Evolutionary conservation across 2,888 invertebrate genomes (phyloP).

Genomic region (Hipparchia sbordonii): DNA sequence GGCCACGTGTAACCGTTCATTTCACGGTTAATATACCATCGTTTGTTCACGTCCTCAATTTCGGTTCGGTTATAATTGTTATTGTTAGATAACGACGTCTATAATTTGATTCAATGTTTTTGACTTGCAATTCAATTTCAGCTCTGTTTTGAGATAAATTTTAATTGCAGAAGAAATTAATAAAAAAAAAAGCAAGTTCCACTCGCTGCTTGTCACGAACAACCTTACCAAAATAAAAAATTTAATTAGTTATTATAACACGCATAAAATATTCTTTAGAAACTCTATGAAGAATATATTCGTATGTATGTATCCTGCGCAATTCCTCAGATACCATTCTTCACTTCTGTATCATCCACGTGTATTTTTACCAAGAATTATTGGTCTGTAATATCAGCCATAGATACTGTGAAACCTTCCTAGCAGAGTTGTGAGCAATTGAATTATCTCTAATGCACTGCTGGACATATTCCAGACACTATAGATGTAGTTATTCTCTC

Average conservation of each 20-base stretch:
- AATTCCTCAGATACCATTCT: not conserved
- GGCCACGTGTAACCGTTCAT: constrained; percentile 57
- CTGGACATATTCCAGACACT: constrained; percentile 13
- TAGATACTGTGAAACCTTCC: constrained; percentile 1
- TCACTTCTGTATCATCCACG: no score
- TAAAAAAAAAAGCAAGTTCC: no score
- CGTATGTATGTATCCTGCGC: not conserved
- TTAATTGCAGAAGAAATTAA: no score
- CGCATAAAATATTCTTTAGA: no score
- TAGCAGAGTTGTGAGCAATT: constrained; percentile 1
- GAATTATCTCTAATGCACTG: constrained; percentile 19
- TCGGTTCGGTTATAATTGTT: constrained; percentile 47
- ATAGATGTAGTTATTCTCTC: constrained; percentile 7
- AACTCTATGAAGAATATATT: no score
- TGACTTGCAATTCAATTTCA: constrained; percentile 14
- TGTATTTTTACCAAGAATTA: not conserved
- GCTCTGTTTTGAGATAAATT: not conserved
- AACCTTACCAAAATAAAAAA: no score
- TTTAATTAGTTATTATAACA: no score
- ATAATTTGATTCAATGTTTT: constrained; percentile 24
- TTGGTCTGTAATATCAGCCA: not conserved
- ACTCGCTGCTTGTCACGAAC: no score
- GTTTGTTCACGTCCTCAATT: constrained; percentile 55
- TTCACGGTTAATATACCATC: constrained; percentile 66
- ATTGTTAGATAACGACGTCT: constrained; percentile 41